Evolutionary conservation across 2,113 vertebrate species (phyloP).

Genomic region (Peromyscus polionotus): DNA sequence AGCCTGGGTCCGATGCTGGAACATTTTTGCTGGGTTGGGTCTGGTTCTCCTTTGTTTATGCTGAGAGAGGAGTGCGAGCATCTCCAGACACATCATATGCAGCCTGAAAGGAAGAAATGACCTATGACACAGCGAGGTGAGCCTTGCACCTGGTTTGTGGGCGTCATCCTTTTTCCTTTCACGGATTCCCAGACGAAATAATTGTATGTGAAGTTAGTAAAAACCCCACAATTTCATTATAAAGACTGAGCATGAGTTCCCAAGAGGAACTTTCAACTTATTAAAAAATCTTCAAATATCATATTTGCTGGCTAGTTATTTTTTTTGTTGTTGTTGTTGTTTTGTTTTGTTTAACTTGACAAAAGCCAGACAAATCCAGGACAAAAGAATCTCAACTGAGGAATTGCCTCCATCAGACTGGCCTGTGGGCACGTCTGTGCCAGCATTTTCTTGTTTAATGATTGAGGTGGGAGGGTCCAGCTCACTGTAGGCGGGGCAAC

Average conservation of each 20-base stretch:
- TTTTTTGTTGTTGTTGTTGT: too few relatives aligned
- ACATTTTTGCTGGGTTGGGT: background rate
- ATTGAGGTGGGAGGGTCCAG: background rate
- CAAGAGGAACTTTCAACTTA: constrained; percentile 24
- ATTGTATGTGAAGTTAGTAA: background rate
- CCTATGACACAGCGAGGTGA: background rate
- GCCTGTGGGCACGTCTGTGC: background rate
- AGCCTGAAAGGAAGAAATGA: background rate
- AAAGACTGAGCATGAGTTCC: constrained; percentile 31
- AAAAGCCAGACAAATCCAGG: background rate
- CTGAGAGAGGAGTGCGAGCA: background rate
- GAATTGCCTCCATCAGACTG: background rate
- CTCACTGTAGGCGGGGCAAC: background rate
- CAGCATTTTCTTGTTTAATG: background rate
- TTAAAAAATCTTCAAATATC: background rate
- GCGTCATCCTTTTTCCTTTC: background rate
- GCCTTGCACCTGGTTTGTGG: background rate
- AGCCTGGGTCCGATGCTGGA: background rate
- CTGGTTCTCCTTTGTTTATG: background rate
- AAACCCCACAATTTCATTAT: constrained; percentile 42
- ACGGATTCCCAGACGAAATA: background rate
- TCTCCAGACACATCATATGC: background rate
- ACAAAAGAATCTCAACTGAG: background rate
- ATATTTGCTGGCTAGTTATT: background rate
- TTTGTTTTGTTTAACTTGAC: background rate